A percentile compares a stretch with the other conserved stretches of the same genome.
These are phyloP conservation scores for Lytechinus variegatus DNA, from an alignment of 35 echinoderm and acorn worm genomes.

Conservation along the genomic window DNA sequence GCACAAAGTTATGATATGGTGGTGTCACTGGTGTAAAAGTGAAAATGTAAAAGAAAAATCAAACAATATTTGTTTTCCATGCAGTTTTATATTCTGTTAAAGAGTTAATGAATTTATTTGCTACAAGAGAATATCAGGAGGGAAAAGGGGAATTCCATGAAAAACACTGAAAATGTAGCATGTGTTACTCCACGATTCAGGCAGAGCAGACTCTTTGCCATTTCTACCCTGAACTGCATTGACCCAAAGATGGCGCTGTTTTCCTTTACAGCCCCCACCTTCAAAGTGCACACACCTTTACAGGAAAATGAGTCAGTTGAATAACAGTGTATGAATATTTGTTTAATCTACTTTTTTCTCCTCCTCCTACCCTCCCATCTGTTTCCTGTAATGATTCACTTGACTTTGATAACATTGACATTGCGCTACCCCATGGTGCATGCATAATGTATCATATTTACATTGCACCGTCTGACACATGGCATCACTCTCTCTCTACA, in stretches of 20 bases:
- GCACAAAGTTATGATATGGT: too few species aligned
- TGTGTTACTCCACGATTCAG: neutral
- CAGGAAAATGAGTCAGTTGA: constrained; percentile 10
- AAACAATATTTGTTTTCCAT: too few species aligned
- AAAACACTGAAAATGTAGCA: too few species aligned
- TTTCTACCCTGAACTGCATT: neutral
- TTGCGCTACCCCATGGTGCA: neutral
- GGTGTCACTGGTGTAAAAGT: too few species aligned
- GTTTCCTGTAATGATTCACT: constrained; percentile 11
- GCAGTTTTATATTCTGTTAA: too few species aligned
- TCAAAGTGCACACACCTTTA: constrained; percentile 1
- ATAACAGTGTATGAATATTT: constrained; percentile 7
- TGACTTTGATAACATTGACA: neutral
- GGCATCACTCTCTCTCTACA: too few species aligned
- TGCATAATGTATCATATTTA: neutral
- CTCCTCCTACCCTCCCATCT: neutral
- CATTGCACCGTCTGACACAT: too few species aligned
- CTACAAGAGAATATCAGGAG: too few species aligned
- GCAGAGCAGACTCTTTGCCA: neutral
- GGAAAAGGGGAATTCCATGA: too few species aligned
- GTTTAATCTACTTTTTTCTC: neutral
- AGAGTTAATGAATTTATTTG: too few species aligned
- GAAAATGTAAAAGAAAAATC: too few species aligned
- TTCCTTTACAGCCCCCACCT: neutral
- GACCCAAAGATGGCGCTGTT: neutral